Conservation (phyloP, 1,140 invertebrate genomes). For the Drosophila burlai region DNA sequence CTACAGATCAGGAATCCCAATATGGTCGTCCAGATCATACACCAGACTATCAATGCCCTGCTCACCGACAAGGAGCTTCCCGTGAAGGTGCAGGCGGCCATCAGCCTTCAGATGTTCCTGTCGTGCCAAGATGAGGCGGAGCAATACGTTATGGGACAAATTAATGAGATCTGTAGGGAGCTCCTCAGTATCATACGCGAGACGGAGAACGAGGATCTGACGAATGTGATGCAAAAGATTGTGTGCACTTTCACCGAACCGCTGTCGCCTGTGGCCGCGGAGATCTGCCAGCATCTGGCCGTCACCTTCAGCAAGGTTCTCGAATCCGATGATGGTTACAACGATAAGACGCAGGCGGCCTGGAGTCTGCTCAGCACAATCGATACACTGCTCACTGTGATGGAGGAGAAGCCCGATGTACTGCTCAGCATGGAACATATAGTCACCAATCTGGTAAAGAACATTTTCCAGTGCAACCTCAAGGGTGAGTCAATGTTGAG, state of each 20-base stretch:
- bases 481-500: slow-evolving; percentile 87
- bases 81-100: slow-evolving; percentile 98
- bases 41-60: slow-evolving; percentile 91
- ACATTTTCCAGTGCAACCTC: slow-evolving; percentile 94
- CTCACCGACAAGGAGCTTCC: slow-evolving; percentile 96
- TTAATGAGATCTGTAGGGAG: slow-evolving; percentile 93
- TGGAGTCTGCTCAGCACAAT: slow-evolving; percentile 98
- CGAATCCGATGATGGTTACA: slow-evolving; percentile 94
- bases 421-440: slow-evolving; percentile 95
- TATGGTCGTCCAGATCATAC: slow-evolving; percentile 93
- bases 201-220: slow-evolving; percentile 99
- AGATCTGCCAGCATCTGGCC: slow-evolving; percentile 97
- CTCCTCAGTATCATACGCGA: slow-evolving; percentile 95
- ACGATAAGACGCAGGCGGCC: slow-evolving; percentile 98
- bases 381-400: slow-evolving; percentile 96
- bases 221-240: slow-evolving; percentile 97
- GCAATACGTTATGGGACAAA: slow-evolving; percentile 93
- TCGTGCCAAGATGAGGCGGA: slow-evolving; percentile 93
- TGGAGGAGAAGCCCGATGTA: slow-evolving; percentile 96
- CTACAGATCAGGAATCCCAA: slow-evolving; percentile 94
- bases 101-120: slow-evolving; percentile 96
- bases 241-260: slow-evolving; percentile 96
- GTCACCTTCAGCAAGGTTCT: slow-evolving; percentile 94
- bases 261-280: slow-evolving; percentile 95
- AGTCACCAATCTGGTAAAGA: slow-evolving; percentile 95